Base-by-base conservation (phyloP, 2,888 invertebrate species). In the Acleris sparsana region DNA sequence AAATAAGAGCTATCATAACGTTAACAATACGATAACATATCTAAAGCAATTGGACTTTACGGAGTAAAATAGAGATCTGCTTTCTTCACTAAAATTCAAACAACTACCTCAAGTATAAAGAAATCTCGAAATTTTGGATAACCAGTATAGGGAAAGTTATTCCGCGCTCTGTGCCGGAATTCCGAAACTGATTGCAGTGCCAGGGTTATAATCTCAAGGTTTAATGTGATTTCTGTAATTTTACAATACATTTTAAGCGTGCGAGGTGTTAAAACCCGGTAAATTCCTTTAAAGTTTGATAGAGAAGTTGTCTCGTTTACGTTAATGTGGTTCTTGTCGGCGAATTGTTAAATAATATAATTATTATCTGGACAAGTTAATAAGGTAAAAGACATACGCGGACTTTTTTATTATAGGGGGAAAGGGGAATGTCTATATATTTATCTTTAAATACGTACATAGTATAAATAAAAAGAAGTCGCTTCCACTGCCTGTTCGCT, bases 141-240 rank as follows among this genome's bases (percentile, higher is more conserved):
- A 65, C 65, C 65, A 39, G 55, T 55, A 60, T 55, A 51, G 65
- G 60, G 65, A 65, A 65, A 65, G 65, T 61, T 56, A 65, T 65
- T 51, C 17, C 55, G 60, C 64, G 7, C 53, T 60, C 55, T 52
- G 22, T 51, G 51, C 33, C 55, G 60, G 60, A 65, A 61, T 65
- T 55, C 55, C 33, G 44, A 51, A 46, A 65, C 55, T 46, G 65
- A 65, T 65, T 65, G 29, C 60, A 51, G 55, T 22, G 43, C 55
- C 55, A 56, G 65, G 65, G 65, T 51, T 65, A 65, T 65, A 65
- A 65, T 65, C 60, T 65, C 18, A 46, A 53, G 51, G 55, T 33
- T 61, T 61, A 65, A 65, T 55, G 51, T 65, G 60, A 51, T 61
- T 65, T 53, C 60, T 51, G 60, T 65, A 61, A 65, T 55, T 64